A percentile compares a stretch with the other conserved stretches of the same genome.
Evolutionary conservation across 2,888 invertebrate species (phyloP).

Genomic region (Nudaria mundana): DNA sequence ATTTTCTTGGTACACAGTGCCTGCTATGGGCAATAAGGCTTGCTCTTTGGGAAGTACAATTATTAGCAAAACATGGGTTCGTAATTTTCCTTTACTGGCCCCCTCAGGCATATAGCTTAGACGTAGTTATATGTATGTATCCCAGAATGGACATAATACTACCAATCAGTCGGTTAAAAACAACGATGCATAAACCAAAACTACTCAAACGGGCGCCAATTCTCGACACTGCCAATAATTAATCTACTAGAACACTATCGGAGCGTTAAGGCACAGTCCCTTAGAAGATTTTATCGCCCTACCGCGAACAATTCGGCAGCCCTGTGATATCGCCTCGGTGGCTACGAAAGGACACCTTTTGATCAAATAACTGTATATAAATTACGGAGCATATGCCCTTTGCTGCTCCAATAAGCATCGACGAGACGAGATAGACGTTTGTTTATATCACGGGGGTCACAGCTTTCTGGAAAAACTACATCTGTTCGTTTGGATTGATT

Average conservation of each 20-base stretch:
- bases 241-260: constrained; percentile 50
- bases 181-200: no score
- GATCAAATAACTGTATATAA: constrained; percentile 81
- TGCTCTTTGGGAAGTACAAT: no score
- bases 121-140: no score
- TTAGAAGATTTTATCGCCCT: constrained; percentile 75
- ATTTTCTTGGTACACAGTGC: no score
- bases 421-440: constrained; percentile 29
- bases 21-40: no score
- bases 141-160: no score
- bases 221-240: constrained; percentile 41
- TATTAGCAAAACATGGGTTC: no score
- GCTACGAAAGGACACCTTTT: constrained; percentile 77
- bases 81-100: no score
- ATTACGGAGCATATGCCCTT: constrained; percentile 78
- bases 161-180: no score
- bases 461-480: neutral
- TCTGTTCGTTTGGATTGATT: neutral
- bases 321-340: constrained; percentile 66
- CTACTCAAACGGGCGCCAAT: constrained; percentile 14
- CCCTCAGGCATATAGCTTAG: no score
- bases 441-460: constrained; percentile 5
- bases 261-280: constrained; percentile 51
- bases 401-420: constrained; percentile 65
- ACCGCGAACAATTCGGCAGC: constrained; percentile 65